Evolutionary conservation across 92 coral and sea anemone species (phyloP).

Genomic region (Desmophyllum pertusum): DNA sequence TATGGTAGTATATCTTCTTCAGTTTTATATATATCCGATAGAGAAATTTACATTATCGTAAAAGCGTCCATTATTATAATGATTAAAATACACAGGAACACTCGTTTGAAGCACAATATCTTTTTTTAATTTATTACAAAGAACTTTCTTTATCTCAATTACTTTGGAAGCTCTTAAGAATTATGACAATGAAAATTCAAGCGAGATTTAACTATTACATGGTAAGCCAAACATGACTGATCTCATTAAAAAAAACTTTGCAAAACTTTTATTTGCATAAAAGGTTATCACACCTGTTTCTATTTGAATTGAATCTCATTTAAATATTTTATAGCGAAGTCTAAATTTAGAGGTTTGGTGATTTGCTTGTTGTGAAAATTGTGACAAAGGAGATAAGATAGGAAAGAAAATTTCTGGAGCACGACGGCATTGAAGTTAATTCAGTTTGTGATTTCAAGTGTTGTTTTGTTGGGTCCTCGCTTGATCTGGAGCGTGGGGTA

Average conservation of each 20-base stretch:
- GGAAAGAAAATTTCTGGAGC: not conserved
- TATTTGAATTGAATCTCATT: not conserved
- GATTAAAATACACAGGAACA: no score
- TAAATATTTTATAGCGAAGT: not conserved
- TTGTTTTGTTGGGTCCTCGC: not conserved
- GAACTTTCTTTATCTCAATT: not conserved
- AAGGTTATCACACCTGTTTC: not conserved
- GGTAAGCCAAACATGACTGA: not conserved
- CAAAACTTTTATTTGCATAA: not conserved
- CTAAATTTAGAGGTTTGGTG: not conserved
- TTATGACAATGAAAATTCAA: not conserved
- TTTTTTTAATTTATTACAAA: not conserved
- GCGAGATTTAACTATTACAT: not conserved
- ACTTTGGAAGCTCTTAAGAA: not conserved
- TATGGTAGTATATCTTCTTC: not conserved
- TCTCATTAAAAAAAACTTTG: not conserved
- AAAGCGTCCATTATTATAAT: not conserved
- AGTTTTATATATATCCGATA: not conserved
- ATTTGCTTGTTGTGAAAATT: not conserved
- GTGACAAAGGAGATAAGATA: not conserved
- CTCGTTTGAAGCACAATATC: no score
- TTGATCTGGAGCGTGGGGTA: not conserved
- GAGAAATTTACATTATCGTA: not conserved
- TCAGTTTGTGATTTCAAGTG: not conserved
- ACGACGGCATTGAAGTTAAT: not conserved